phyloP scores from a whole-genome alignment of 92 coral and sea anemone species.

The Parazoanthus atlanticus region DNA sequence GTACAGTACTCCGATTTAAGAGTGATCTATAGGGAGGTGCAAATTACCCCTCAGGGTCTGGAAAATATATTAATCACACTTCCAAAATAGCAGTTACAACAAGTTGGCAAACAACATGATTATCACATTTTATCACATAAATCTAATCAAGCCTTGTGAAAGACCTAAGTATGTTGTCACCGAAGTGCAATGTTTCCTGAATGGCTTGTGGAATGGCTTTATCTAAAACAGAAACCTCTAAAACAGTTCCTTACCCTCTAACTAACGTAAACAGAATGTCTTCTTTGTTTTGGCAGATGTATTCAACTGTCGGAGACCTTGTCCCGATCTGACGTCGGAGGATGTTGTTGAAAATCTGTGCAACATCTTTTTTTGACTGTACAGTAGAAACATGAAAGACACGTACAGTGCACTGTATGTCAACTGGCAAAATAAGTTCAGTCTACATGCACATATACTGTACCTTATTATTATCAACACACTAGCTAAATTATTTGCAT shows the following conservation, averaged over 20 bases:
- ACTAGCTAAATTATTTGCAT: no score
- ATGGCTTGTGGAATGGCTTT: not conserved
- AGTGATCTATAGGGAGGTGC: no score
- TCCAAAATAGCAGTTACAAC: no score
- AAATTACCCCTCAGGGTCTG: no score
- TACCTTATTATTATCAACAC: no score
- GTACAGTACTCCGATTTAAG: no score
- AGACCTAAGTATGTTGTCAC: no score
- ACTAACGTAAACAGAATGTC: slow-evolving; percentile 50
- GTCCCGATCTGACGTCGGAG: slow-evolving; percentile 94
- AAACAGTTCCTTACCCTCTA: slow-evolving; percentile 53
- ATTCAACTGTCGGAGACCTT: slow-evolving; percentile 92
- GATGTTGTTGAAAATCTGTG: slow-evolving; percentile 89
- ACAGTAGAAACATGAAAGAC: slow-evolving; percentile 16
- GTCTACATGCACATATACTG: no score
- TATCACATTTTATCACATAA: no score
- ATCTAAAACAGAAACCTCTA: not conserved
- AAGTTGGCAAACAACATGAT: no score
- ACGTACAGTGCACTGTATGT: not conserved
- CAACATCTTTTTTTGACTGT: slow-evolving; percentile 94
- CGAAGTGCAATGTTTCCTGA: not conserved
- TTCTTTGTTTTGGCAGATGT: slow-evolving; percentile 23
- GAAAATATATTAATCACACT: no score
- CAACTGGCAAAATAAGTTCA: no score
- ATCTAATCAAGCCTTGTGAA: not conserved